A percentile compares a stretch with the other conserved stretches of the same genome.
Conservation (phyloP, 2,797 vertebrate genomes). For the Sphenodon punctatus region DNA sequence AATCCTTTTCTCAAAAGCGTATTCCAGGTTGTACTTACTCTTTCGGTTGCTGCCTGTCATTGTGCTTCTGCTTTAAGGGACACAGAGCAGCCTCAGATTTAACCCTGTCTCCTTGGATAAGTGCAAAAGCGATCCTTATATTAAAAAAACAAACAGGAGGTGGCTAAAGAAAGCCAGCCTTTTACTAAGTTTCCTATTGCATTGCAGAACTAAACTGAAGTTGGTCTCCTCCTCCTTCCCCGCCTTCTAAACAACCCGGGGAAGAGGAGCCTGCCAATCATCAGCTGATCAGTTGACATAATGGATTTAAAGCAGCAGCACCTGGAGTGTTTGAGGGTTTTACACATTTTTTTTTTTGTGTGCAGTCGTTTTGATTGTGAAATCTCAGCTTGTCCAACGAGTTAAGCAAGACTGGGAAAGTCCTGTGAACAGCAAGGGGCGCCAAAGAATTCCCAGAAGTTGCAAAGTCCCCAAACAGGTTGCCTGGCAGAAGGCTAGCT, state of each 20-base stretch:
- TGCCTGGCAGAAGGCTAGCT: background rate
- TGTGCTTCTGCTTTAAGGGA: background rate
- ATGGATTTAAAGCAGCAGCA: background rate
- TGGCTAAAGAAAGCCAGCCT: background rate
- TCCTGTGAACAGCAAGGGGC: background rate
- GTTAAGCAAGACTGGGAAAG: background rate
- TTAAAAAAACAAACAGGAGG: background rate
- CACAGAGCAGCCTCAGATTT: accelerated
- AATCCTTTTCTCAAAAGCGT: too few relatives aligned
- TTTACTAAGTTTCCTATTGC: background rate
- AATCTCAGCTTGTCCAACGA: background rate
- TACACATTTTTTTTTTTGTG: background rate
- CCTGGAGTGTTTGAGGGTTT: too few relatives aligned
- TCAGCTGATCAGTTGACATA: background rate
- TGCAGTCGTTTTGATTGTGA: background rate
- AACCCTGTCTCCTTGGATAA: background rate
- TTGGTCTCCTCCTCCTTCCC: background rate
- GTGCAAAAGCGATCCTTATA: background rate
- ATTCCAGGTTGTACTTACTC: background rate
- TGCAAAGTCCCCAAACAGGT: background rate
- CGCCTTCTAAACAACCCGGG: background rate
- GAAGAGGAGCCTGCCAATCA: background rate
- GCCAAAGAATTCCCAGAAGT: background rate
- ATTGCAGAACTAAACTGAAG: background rate
- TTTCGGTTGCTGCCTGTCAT: background rate